phyloP scores from a whole-genome alignment of 2,113 vertebrate genomes.

The Guaruba guarouba region DNA sequence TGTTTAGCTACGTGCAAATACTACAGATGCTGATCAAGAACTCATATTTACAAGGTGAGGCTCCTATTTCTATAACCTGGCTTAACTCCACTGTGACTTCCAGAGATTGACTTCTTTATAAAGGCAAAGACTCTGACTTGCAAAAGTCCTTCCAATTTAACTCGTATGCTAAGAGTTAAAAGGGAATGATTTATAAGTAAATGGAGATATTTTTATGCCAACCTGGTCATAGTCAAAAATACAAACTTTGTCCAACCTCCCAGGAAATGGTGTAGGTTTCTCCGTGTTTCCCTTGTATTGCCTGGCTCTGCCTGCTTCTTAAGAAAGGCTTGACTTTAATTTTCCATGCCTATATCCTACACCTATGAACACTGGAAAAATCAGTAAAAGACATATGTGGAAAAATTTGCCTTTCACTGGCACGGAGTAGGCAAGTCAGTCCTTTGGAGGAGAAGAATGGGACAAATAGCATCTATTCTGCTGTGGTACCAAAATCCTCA shows the following conservation, averaged over 20 bases:
- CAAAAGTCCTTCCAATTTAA: background rate
- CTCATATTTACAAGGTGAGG: background rate
- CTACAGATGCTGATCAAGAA: background rate
- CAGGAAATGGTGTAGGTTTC: background rate
- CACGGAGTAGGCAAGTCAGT: background rate
- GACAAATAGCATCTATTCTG: background rate
- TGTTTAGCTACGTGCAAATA: background rate
- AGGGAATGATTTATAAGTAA: background rate
- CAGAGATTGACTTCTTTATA: background rate
- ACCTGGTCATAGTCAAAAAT: background rate
- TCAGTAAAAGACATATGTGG: background rate
- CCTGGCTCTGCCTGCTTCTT: background rate
- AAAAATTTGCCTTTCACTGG: background rate
- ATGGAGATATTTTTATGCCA: background rate
- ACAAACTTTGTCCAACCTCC: background rate
- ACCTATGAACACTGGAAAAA: background rate
- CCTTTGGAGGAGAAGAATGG: background rate
- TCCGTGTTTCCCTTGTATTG: background rate
- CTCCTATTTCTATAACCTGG: background rate
- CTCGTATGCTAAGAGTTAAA: background rate
- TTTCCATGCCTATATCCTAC: background rate
- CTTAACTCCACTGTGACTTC: background rate
- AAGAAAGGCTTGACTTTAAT: background rate
- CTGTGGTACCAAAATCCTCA: background rate
- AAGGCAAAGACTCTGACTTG: background rate